These are phyloP conservation scores for Brachirus orientalis DNA, from an alignment of 2,113 vertebrate genomes.

Conservation along the genomic window DNA sequence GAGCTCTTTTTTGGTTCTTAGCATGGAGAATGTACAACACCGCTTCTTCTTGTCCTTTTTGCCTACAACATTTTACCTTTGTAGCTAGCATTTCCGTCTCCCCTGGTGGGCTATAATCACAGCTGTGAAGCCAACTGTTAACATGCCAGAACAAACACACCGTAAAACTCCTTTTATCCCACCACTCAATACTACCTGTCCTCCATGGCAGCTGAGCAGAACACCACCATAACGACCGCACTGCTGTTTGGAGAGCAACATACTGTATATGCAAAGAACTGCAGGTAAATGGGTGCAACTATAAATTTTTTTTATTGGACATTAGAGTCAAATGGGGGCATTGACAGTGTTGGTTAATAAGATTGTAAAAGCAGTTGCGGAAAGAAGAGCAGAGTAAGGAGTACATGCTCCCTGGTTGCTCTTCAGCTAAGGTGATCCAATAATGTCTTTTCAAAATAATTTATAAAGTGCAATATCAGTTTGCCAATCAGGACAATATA, in stretches of 20 bases:
- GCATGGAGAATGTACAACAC: neutral
- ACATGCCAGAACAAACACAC: constrained; percentile 76
- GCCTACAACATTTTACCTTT: constrained; percentile 30
- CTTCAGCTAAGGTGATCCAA: constrained; percentile 40
- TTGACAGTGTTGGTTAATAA: constrained; percentile 67
- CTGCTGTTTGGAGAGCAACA: constrained; percentile 39
- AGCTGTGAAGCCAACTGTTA: constrained; percentile 66
- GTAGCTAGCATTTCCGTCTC: constrained; percentile 43
- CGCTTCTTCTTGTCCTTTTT: constrained; percentile 4
- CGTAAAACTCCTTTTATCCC: constrained; percentile 71
- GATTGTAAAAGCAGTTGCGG: constrained; percentile 54
- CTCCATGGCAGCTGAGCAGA: constrained; percentile 51
- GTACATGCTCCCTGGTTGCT: constrained; percentile 33
- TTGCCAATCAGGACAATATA: too few relatives aligned
- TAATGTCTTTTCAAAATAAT: neutral
- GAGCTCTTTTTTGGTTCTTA: too few relatives aligned
- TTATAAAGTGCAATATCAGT: constrained; percentile 1
- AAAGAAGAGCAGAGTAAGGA: constrained; percentile 52
- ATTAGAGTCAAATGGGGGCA: constrained; percentile 61
- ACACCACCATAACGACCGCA: constrained; percentile 46
- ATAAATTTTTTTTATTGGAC: constrained; percentile 71
- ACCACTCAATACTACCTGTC: constrained; percentile 62
- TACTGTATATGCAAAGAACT: constrained; percentile 70
- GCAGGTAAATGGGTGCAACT: constrained; percentile 68
- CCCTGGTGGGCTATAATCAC: constrained; percentile 65